Evolutionary conservation across 1,140 invertebrate genomes (phyloP).

Genomic region (Harlomillsia oculata): DNA sequence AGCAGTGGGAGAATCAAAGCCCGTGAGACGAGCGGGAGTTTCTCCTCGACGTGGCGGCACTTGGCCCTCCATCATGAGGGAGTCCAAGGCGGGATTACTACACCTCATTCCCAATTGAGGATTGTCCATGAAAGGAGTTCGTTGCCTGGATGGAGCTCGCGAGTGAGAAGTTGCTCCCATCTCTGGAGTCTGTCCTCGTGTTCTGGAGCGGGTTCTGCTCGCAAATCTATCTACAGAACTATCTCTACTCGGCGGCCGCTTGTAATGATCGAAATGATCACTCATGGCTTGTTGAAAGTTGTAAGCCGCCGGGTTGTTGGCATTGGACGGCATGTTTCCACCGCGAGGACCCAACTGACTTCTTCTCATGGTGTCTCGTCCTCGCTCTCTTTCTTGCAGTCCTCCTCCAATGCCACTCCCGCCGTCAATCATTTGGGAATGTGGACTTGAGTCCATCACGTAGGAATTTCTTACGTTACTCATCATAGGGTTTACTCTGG

Average conservation of each 20-base stretch:
- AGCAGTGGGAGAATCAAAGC: slow-evolving; percentile 14
- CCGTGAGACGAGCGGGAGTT: slow-evolving; percentile 23
- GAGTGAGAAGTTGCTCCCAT: slow-evolving; percentile 57
- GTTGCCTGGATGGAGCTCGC: slow-evolving; percentile 41
- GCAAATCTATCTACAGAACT: slow-evolving; percentile 71
- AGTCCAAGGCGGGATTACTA: slow-evolving; percentile 41
- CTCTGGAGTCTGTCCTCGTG: slow-evolving; percentile 42
- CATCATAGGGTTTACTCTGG: slow-evolving; percentile 5
- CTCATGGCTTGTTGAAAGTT: slow-evolving; percentile 47
- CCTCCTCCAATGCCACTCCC: slow-evolving; percentile 8
- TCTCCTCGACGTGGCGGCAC: slow-evolving; percentile 15
- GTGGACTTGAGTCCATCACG: slow-evolving; percentile 25
- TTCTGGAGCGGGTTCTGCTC: slow-evolving; percentile 25
- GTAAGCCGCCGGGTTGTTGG: slow-evolving; percentile 39
- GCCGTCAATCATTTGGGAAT: slow-evolving; percentile 26
- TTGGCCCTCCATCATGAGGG: slow-evolving; percentile 13
- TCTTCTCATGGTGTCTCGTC: slow-evolving; percentile 27
- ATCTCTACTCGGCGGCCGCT: slow-evolving; percentile 73
- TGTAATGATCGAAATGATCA: slow-evolving; percentile 78
- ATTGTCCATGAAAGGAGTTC: slow-evolving; percentile 33
- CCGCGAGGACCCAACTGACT: slow-evolving; percentile 33
- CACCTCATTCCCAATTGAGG: slow-evolving; percentile 43
- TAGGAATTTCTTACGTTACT: slow-evolving; percentile 23
- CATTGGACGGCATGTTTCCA: slow-evolving; percentile 12
- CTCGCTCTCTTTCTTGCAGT: slow-evolving; percentile 10